Conservation (phyloP, 2,113 vertebrate genomes). For the Amazona vittata region DNA sequence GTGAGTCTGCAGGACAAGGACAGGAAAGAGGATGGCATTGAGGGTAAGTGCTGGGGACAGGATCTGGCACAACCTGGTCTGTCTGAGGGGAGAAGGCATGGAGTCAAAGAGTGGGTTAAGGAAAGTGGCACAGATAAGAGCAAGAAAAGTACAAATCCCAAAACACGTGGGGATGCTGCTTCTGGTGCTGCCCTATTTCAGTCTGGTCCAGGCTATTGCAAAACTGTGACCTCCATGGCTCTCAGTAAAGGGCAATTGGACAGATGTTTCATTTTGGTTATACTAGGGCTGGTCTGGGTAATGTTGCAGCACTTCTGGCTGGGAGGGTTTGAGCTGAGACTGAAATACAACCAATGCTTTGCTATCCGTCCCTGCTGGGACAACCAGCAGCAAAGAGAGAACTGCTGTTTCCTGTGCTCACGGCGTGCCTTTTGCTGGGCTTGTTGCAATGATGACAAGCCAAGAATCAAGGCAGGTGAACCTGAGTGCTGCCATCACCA, state of each 20-base stretch:
- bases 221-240: fast-evolving
- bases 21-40: background rate
- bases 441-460: background rate
- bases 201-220: background rate
- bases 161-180: fast-evolving
- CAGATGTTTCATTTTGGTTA: background rate
- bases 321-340: background rate
- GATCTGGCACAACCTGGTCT: fast-evolving
- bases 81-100: fast-evolving
- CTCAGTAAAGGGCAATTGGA: fast-evolving
- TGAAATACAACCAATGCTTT: background rate
- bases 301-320: background rate
- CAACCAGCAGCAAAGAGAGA: background rate
- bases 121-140: fast-evolving
- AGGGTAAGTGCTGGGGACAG: conserved; percentile 18
- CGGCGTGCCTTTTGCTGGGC: background rate
- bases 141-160: background rate
- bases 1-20: fast-evolving
- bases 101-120: fast-evolving
- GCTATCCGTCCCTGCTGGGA: fast-evolving
- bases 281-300: no score
- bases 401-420: background rate
- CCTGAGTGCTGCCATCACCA: background rate
- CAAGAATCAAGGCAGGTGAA: background rate
- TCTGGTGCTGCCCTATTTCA: no score